Evolutionary conservation across 2,797 vertebrate genomes (phyloP).

Genomic region (Neosilurus hyrtlii): DNA sequence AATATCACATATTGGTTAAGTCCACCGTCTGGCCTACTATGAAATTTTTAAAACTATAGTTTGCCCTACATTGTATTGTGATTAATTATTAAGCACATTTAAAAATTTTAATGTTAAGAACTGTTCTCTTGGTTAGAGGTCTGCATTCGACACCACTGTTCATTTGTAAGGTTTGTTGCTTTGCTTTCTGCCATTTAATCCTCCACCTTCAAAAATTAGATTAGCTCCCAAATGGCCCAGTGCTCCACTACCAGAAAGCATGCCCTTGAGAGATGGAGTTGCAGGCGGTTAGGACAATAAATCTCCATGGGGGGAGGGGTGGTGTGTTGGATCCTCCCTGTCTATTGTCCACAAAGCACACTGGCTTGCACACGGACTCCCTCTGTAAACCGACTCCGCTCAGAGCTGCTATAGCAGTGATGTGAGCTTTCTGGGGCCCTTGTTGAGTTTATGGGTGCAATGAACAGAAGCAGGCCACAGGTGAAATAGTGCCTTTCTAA

Average conservation of each 20-base stretch:
- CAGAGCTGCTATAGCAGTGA: conserved; percentile 23
- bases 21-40: not conserved
- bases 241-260: conserved; percentile 32
- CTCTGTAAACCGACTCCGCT: conserved; percentile 46
- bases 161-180: conserved; percentile 5
- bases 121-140: not conserved
- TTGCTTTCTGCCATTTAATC: conserved; percentile 22
- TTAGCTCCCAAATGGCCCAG: conserved; percentile 37
- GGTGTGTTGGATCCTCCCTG: conserved; percentile 45
- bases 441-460: conserved; percentile 17
- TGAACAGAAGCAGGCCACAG: conserved; percentile 10
- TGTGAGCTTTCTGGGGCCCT: conserved; percentile 15
- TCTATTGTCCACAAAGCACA: conserved; percentile 47
- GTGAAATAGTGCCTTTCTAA: not conserved
- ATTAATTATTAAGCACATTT: not conserved
- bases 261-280: conserved; percentile 36
- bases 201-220: conserved; percentile 30
- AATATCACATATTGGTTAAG: not conserved
- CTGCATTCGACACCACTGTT: not conserved
- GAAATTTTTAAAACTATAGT: not conserved
- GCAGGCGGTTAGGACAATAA: conserved; percentile 43
- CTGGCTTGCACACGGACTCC: conserved; percentile 27
- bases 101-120: not conserved
- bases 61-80: not conserved
- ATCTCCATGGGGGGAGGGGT: conserved; percentile 48